Evolutionary conservation across 2,888 invertebrate species (phyloP).

Genomic region (Amphipyra tragopoginis): DNA sequence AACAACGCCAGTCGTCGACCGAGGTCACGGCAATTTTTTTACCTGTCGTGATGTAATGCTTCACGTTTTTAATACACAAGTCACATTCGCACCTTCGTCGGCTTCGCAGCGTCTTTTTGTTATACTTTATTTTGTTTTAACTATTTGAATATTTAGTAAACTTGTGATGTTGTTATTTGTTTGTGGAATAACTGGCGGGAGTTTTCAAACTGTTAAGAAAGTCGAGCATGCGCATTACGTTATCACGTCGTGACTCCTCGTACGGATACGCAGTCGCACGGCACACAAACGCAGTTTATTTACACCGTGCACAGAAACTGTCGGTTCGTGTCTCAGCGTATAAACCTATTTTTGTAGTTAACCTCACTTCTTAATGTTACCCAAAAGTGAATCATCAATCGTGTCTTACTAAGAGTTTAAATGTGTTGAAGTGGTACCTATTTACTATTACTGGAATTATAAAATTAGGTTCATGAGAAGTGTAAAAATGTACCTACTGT

Average conservation of each 20-base stretch:
- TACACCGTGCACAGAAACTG: slow-evolving; percentile 72
- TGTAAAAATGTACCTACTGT: slow-evolving; percentile 29
- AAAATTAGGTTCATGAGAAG: not conserved
- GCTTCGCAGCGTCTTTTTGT: slow-evolving; percentile 22
- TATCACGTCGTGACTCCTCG: slow-evolving; percentile 64
- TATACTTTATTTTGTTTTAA: slow-evolving; percentile 29
- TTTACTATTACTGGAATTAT: slow-evolving; percentile 4
- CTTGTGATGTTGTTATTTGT: slow-evolving; percentile 5
- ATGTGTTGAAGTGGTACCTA: slow-evolving; percentile 6
- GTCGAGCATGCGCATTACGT: slow-evolving; percentile 71
- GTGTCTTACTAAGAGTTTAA: slow-evolving; percentile 2
- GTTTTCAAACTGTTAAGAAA: slow-evolving; percentile 60
- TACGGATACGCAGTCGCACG: slow-evolving; percentile 48
- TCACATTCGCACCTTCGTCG: slow-evolving; percentile 63
- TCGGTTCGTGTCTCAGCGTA: slow-evolving; percentile 62
- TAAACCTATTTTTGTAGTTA: slow-evolving; percentile 83
- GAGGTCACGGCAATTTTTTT: slow-evolving; percentile 86
- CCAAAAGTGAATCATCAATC: slow-evolving; percentile 57
- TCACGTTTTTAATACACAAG: slow-evolving; percentile 68
- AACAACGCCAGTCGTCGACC: slow-evolving; percentile 70
- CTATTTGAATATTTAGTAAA: slow-evolving; percentile 11
- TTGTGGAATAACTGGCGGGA: slow-evolving; percentile 61
- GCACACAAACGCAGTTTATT: slow-evolving; percentile 76
- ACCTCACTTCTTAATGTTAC: slow-evolving; percentile 78
- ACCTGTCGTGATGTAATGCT: slow-evolving; percentile 82